These are phyloP conservation scores for Falco biarmicus DNA, from an alignment of 2,797 vertebrate species.

Conservation along the genomic window DNA sequence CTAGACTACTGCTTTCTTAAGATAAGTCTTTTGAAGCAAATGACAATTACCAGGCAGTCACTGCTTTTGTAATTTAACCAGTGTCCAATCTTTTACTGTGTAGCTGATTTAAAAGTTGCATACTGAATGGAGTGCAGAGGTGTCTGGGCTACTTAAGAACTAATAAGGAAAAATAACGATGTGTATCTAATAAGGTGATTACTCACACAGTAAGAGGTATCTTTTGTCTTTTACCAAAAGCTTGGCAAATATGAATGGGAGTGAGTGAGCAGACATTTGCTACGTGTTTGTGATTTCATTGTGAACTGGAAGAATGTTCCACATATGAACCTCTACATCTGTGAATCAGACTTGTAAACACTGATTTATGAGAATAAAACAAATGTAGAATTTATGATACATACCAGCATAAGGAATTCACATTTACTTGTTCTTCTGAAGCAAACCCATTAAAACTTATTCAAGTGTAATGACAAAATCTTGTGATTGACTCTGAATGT, in stretches of 20 bases:
- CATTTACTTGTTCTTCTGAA: background rate
- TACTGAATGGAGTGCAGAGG: background rate
- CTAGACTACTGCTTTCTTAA: background rate
- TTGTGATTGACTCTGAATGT: background rate
- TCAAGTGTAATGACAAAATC: background rate
- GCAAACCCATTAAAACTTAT: background rate
- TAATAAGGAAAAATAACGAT: background rate
- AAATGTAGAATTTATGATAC: background rate
- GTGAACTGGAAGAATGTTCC: background rate
- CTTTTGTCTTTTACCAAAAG: background rate
- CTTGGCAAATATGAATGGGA: background rate
- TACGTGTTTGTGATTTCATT: background rate
- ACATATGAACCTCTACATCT: background rate
- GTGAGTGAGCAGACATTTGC: background rate
- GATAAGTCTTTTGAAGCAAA: background rate
- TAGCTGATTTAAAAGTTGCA: background rate
- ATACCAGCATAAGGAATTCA: background rate
- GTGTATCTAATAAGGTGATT: background rate
- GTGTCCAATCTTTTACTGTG: background rate
- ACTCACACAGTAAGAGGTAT: fast-evolving
- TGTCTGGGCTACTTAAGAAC: background rate
- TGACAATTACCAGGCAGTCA: background rate
- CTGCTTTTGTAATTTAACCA: background rate
- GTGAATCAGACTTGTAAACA: background rate
- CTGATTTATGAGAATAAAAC: background rate